Evolutionary conservation across 1,140 invertebrate species (phyloP), one percentile per base, ranked within the genome.

Genomic region (Drosophila subobscura): DNA sequence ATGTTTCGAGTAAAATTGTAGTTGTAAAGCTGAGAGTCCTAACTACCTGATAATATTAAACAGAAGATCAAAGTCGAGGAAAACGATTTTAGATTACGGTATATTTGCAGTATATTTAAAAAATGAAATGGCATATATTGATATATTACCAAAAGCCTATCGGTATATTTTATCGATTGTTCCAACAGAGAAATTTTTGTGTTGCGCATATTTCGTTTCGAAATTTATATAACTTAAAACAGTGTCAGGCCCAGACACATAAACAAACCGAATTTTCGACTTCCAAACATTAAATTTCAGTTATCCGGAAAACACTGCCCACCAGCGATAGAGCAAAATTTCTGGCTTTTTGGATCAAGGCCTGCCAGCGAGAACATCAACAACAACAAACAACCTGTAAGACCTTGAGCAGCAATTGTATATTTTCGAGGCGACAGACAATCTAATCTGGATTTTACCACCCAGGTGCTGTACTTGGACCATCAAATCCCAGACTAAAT

Each of bases 331-430:
- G 10, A 6, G 12, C 20, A 0, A 72, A 72, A 72, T 72, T 71
- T 20, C 5, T 37, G 2, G 66, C 54, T 3, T 27, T 59, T 46
- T 1, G 4, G 16, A 33, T 23, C 60, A 50, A 75, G 14, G 51
- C 16, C n/a, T 4, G 44, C 53, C 29, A 75, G 49, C 10, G 53
- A 25, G 4, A 40, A 47, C 25, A 66, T 42, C 14, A 58, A 22
- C 47, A 52, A 49, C 50, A 57, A 67, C 47, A 76, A 68, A 76
- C 77, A 77, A 78, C 73, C 77, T 70, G 66, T 84, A 84, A 85
- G 81, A 80, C 67, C 80, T 79, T 84, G 59, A 71, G 27, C 37
- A 33, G 40, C 52, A 41, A 41, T 42, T 52, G 44, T 42, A 51
- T 74, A 40, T 45, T 41, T 41, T 41, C 23, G 42, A 5, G 45